Base-by-base conservation (phyloP, 2,888 invertebrate species). In the Macaria notata region DNA sequence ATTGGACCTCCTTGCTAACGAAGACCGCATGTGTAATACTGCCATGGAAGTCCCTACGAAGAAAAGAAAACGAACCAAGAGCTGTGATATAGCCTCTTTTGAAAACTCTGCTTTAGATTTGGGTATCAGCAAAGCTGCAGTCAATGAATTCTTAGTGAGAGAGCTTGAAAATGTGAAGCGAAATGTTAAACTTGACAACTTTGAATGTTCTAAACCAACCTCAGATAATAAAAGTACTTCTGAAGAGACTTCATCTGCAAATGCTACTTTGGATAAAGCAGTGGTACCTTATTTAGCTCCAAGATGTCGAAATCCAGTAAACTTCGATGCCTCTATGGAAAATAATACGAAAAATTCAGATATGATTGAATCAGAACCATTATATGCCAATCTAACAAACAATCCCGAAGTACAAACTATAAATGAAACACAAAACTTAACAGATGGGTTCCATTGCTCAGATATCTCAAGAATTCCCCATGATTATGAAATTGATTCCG, bases 11-110 rank as follows among this genome's bases (percentile, higher is more conserved):
- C 77, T 92, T 0, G 88, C 78, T 4, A 92, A 89, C 58, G 92
- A 92, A 9, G 92, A 92, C 58, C 83, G 80, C 4, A 92, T 92
- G 79, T 89, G 90, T 64, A 92, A 92, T 72, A 92, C 83, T 0
- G 86, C 82, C 4, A 91, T 92, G 91, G 92, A 92, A 72, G 51
- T 91, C 29, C 90, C 91, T 0, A 73, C 70, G 29, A 92, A 92
- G 63, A 85, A 88, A 61, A 76, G 87, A 0, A 89, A 90, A 65
- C 66, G 82, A n/a, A 81, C 86, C 0, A 82, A 76, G 51, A 90
- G 86, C 57, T 84, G 82, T 56, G 89, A 89, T 31, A 75, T 83
- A 1, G 73, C 77, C 2, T 75, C 83, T 0, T 92, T 92, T 64
- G 92, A 92, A 54, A 92, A 92, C 60, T 79, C 84, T 0, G 91